phyloP scores from a whole-genome alignment of 2,888 invertebrate genomes.

The Tortricodes alternella region DNA sequence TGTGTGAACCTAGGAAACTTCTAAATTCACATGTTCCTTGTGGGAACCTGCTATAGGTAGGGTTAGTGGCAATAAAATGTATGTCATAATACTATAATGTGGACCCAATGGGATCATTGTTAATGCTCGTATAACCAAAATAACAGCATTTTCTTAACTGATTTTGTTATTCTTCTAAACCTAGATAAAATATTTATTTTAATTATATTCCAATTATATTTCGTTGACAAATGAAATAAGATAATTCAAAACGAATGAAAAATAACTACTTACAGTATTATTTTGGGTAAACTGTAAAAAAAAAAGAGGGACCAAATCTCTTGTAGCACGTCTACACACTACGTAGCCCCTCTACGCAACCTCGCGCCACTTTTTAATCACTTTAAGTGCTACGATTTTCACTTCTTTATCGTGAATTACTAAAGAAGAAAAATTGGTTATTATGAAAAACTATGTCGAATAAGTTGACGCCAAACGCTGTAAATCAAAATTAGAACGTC shows the following conservation, averaged over 20 bases:
- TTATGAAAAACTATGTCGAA: conserved; percentile 47
- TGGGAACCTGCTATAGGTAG: background rate
- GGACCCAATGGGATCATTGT: background rate
- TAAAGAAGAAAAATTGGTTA: conserved; percentile 60
- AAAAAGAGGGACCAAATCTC: conserved; percentile 30
- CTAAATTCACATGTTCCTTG: conserved; percentile 49
- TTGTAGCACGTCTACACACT: conserved; percentile 48
- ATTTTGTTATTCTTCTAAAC: no score
- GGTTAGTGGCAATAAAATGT: background rate
- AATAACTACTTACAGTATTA: no score
- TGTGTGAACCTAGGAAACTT: conserved; percentile 52
- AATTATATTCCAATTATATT: no score
- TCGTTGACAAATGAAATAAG: no score
- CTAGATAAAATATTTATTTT: no score
- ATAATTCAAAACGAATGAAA: no score
- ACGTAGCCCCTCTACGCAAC: conserved; percentile 40
- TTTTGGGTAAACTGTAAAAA: conserved; percentile 16
- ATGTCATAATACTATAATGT: background rate
- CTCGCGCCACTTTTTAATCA: conserved; percentile 71
- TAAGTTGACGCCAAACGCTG: conserved; percentile 28
- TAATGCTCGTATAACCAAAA: no score
- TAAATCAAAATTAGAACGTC: conserved; percentile 22
- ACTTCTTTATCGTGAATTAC: conserved; percentile 65
- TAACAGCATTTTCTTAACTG: no score
- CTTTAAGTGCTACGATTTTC: conserved; percentile 76